Percentiles rank a stretch among this genome's conserved stretches.
phyloP scores from a whole-genome alignment of 1,140 invertebrate genomes.

The Nylanderia fulva region DNA sequence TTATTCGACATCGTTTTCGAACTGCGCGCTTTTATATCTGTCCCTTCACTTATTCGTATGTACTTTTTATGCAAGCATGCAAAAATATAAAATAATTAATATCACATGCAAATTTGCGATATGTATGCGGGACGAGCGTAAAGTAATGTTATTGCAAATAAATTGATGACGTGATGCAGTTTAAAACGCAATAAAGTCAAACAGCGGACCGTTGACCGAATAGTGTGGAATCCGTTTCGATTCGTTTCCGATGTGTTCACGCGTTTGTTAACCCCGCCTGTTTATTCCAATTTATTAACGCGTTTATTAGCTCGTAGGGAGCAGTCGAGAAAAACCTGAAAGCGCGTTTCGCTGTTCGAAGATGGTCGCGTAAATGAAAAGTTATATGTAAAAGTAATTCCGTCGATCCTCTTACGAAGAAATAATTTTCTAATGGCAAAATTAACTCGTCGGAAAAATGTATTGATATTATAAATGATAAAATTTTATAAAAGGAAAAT shows the following conservation, averaged over 20 bases:
- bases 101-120: background rate
- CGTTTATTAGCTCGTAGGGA: slow-evolving; percentile 3
- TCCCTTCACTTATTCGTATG: background rate
- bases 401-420: background rate
- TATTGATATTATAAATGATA: background rate
- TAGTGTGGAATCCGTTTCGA: background rate
- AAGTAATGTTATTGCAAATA: slow-evolving; percentile 39
- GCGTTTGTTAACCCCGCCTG: slow-evolving; percentile 19
- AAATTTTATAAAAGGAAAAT: background rate
- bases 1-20: background rate
- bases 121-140: background rate
- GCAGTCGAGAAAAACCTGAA: background rate
- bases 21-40: background rate
- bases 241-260: slow-evolving; percentile 15
- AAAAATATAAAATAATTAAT: background rate
- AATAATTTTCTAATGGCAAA: background rate
- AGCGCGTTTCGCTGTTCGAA: background rate
- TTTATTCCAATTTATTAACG: slow-evolving; percentile 32
- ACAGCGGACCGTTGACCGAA: background rate
- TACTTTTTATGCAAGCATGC: background rate
- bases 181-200: slow-evolving; percentile 34
- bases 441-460: background rate
- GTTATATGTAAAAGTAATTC: background rate
- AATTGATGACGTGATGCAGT: slow-evolving; percentile 15
- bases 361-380: background rate